Percentiles rank a stretch among this genome's conserved stretches.
phyloP scores from a whole-genome alignment of 2,888 invertebrate species.

The Hypomecis atomaria region DNA sequence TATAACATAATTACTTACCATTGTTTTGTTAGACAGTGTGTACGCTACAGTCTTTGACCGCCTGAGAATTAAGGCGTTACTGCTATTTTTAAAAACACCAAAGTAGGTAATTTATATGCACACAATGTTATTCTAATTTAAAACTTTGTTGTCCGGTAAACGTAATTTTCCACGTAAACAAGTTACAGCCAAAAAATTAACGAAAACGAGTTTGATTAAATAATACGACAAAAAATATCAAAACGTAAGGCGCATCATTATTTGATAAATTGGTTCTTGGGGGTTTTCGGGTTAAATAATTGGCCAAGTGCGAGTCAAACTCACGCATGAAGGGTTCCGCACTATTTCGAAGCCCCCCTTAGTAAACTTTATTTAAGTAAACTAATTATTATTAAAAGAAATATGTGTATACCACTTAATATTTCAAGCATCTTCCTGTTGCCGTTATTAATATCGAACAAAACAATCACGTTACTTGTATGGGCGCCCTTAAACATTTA shows the following conservation, averaged over 20 bases:
- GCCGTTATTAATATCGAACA: too few species aligned
- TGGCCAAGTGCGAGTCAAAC: too few species aligned
- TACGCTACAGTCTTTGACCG: slow-evolving; percentile 4
- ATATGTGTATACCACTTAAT: too few species aligned
- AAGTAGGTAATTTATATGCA: slow-evolving; percentile 38
- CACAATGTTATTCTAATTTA: slow-evolving; percentile 23
- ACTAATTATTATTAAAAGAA: too few species aligned
- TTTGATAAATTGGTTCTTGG: background rate
- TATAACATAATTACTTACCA: background rate
- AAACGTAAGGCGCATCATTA: background rate
- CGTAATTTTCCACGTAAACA: slow-evolving; percentile 48
- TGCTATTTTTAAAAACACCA: slow-evolving; percentile 12
- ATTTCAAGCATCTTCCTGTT: too few species aligned
- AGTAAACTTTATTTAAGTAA: too few species aligned
- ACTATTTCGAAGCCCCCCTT: too few species aligned
- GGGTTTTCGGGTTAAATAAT: too few species aligned
- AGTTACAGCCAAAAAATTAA: slow-evolving; percentile 19
- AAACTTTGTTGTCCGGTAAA: slow-evolving; percentile 21
- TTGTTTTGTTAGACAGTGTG: background rate
- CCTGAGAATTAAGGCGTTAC: slow-evolving; percentile 3
- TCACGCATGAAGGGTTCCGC: too few species aligned
- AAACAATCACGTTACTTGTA: too few species aligned
- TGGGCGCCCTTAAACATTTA: too few species aligned
- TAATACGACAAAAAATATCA: background rate
- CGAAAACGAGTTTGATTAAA: slow-evolving; percentile 9